Base-by-base conservation (phyloP, 2,888 invertebrate genomes). In the Cordylochernes scorpioides region DNA sequence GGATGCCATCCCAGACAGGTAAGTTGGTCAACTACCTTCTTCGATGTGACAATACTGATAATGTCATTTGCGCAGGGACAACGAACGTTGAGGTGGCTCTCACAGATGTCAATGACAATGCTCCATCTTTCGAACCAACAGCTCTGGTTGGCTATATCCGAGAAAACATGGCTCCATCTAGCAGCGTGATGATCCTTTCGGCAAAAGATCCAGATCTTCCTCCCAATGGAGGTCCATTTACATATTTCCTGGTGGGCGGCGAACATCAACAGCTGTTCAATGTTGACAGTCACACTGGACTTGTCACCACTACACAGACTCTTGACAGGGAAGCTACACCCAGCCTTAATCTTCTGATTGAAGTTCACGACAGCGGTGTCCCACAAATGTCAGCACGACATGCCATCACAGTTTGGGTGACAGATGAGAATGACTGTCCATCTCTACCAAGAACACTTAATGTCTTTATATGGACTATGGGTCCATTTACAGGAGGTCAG, bases 71-170 rank as follows among this genome's bases (percentile, higher is more conserved):
- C n/a, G n/a, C n/a, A n/a, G n/a, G n/a, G n/a, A 77, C 75, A 1
- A 64, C 80, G 1, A 66, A 67, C 1, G 72, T 88, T 0, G 68
- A 67, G 49, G 69, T 88, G 29, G 63, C 67, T 15, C 49, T 88
- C 2, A 61, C 65, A 6, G 86, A 88, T 50, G 64, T 82, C n/a
- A 88, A 88, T 48, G 86, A 88, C 47, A 86, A 86, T 49, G 78
- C 77, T 0, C 88, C 86, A 0, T 55, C 67, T 18, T 78, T 88
- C 46, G 69, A 71, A 39, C 59, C 68, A 0, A 57, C 62, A 2
- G 65, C 65, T 39, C 63, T 71, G 13, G 53, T 68, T 24, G 84
- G 78, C 1, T 67, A 68, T 39, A 68, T 88, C 1, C 63, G 65
- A 32, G 88, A 88, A 55, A 82, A 84, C 48, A 74, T 78, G 50